A percentile compares a stretch with the other conserved stretches of the same genome.
These are phyloP conservation scores for Gisinianus flammeolus DNA, from an alignment of 2,888 invertebrate species.

Conservation along the genomic window DNA sequence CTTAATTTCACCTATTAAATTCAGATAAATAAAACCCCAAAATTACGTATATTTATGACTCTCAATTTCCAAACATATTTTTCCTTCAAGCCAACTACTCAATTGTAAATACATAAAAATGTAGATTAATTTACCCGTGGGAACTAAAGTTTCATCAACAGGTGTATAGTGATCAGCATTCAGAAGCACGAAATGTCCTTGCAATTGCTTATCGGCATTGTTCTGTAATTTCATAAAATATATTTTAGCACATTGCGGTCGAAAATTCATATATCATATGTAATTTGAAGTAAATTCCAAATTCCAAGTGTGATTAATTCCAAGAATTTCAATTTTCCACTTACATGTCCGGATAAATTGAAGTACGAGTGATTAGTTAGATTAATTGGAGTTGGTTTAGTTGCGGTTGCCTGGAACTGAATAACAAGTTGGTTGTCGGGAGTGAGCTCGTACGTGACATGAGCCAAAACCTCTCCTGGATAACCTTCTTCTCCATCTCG, in stretches of 20 bases:
- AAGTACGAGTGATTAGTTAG: slow-evolving; percentile 89
- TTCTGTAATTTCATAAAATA: slow-evolving; percentile 63
- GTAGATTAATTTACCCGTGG: slow-evolving; percentile 68
- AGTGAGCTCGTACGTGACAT: slow-evolving; percentile 73
- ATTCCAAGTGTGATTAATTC: neutral
- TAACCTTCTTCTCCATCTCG: slow-evolving; percentile 84
- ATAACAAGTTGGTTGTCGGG: slow-evolving; percentile 77
- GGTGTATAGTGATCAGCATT: slow-evolving; percentile 79
- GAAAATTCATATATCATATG: too few species aligned
- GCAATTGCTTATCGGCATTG: slow-evolving; percentile 69
- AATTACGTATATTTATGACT: too few species aligned
- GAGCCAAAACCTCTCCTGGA: slow-evolving; percentile 80
- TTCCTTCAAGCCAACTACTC: neutral
- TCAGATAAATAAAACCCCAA: neutral
- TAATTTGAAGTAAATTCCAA: neutral
- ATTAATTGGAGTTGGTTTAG: slow-evolving; percentile 82
- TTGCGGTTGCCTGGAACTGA: slow-evolving; percentile 75
- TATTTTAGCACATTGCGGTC: neutral
- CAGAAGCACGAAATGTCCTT: slow-evolving; percentile 74
- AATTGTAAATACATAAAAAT: too few species aligned
- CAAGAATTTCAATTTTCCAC: slow-evolving; percentile 52
- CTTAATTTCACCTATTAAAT: slow-evolving; percentile 70
- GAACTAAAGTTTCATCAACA: slow-evolving; percentile 72
- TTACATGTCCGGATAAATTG: slow-evolving; percentile 88
- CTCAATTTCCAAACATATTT: neutral